These are phyloP conservation scores for Odontocolon sp. DNA, from an alignment of 2,888 invertebrate species.

Conservation along the genomic window DNA sequence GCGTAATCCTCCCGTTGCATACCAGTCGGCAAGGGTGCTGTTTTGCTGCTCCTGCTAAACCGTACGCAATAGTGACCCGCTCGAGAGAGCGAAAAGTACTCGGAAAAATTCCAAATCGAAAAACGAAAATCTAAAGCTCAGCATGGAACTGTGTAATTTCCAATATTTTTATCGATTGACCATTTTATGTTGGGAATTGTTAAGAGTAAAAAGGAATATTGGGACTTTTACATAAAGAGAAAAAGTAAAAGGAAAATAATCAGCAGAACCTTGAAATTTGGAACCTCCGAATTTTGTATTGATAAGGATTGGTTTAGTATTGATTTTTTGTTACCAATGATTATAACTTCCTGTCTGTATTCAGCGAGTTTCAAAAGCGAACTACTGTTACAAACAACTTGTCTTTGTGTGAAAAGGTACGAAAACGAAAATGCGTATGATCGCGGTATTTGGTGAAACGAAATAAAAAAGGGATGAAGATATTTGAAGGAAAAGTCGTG, in stretches of 20 bases:
- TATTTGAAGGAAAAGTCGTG: background rate
- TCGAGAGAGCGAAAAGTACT: background rate
- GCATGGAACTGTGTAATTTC: background rate
- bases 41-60: background rate
- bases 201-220: no score
- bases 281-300: no score
- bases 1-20: conserved; percentile 28
- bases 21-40: background rate
- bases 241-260: no score
- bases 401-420: no score
- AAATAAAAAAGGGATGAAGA: background rate
- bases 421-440: background rate
- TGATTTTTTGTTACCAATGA: no score
- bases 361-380: no score
- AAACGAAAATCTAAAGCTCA: background rate
- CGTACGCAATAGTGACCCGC: background rate
- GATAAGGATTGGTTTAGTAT: no score
- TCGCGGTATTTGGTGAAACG: background rate
- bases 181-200: no score
- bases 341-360: no score
- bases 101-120: background rate
- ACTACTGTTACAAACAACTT: no score
- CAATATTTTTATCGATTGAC: background rate
- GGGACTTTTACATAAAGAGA: no score
- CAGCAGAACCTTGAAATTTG: no score